phyloP scores from a whole-genome alignment of 2,888 invertebrate species.

The Craniophora ligustri region DNA sequence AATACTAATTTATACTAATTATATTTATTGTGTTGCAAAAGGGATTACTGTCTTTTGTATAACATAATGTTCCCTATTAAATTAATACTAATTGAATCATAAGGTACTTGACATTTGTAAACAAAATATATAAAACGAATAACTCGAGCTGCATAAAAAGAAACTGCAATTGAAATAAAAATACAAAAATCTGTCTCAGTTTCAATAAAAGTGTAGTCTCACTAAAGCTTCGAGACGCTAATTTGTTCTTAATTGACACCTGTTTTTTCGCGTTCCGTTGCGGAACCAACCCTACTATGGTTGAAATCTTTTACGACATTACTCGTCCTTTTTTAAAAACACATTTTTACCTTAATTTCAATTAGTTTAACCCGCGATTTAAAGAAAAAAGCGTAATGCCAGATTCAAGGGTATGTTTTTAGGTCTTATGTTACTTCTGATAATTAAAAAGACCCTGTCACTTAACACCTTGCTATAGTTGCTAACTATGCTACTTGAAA shows the following conservation, averaged over 20 bases:
- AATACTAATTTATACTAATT: no score
- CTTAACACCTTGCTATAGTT: no score
- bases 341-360: slow-evolving; percentile 19
- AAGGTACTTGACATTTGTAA: no score
- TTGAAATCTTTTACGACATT: slow-evolving; percentile 16
- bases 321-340: slow-evolving; percentile 10
- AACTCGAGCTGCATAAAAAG: neutral
- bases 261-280: slow-evolving; percentile 46
- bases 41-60: no score
- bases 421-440: no score
- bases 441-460: no score
- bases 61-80: no score
- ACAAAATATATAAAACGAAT: neutral
- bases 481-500: no score
- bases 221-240: slow-evolving; percentile 45
- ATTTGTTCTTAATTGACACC: slow-evolving; percentile 65
- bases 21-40: no score
- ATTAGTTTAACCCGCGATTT: neutral
- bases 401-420: no score
- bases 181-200: slow-evolving; percentile 1
- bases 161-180: neutral
- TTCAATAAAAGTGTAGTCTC: slow-evolving; percentile 18
- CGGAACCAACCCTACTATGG: slow-evolving; percentile 15
- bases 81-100: no score
- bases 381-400: neutral